Percentiles rank a stretch among this genome's conserved stretches.
Evolutionary conservation across 2,888 invertebrate species (phyloP).

Genomic region (Netelia virgata): DNA sequence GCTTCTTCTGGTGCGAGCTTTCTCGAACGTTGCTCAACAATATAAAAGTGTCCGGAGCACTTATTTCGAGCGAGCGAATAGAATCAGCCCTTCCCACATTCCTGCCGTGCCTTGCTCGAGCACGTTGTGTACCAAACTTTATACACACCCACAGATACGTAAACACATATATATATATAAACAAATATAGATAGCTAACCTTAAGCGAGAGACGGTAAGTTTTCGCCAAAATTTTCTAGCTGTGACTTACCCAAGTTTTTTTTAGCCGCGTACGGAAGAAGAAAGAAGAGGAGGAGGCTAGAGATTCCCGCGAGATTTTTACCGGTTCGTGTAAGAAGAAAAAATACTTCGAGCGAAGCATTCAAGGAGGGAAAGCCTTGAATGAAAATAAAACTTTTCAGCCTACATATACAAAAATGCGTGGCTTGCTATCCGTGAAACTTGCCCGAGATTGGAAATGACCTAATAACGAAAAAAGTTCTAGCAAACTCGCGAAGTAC

Average conservation of each 20-base stretch:
- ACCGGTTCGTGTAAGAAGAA: constrained; percentile 1
- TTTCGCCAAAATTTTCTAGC: constrained; percentile 55
- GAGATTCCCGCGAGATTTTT: constrained; percentile 36
- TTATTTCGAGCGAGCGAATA: constrained; percentile 61
- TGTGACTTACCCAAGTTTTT: constrained; percentile 52
- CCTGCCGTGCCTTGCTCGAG: not conserved
- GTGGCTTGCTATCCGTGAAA: not conserved
- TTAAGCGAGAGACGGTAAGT: constrained; percentile 47
- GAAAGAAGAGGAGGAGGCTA: not conserved
- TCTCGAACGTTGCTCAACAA: constrained; percentile 39
- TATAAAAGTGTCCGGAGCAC: constrained; percentile 55
- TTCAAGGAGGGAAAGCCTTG: constrained; percentile 36
- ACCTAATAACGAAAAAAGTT: constrained; percentile 29
- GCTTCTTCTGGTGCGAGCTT: not conserved
- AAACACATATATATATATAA: not conserved
- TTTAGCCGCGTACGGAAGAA: not conserved
- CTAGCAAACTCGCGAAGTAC: constrained; percentile 5
- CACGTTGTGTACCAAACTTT: not conserved
- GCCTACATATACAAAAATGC: constrained; percentile 36
- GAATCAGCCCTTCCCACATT: constrained; percentile 43
- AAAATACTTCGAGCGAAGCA: constrained; percentile 19
- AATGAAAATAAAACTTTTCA: constrained; percentile 50
- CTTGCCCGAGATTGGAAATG: constrained; percentile 20
- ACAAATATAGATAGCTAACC: constrained; percentile 6
- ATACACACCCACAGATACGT: not conserved